Percentiles rank a stretch among this genome's conserved stretches.
Conservation (phyloP, 2,797 vertebrate species). For the Cyprinodon diabolis region DNA sequence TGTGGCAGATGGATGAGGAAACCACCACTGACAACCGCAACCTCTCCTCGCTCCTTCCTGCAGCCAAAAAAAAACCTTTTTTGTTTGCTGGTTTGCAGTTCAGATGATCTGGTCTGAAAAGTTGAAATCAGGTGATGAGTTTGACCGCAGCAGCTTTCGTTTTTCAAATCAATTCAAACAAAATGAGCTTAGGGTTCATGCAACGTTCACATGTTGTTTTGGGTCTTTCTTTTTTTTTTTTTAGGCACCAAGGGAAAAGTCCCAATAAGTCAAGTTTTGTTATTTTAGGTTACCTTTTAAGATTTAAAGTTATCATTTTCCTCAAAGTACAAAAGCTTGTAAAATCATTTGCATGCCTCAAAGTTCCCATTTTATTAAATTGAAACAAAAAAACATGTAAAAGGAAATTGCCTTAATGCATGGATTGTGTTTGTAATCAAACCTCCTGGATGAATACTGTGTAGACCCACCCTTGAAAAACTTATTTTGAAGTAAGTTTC, state of each 20-base stretch:
- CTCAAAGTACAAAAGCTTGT: not conserved
- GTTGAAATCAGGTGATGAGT: not conserved
- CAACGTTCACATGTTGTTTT: not conserved
- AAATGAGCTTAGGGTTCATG: not conserved
- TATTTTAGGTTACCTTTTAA: not conserved
- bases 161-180: not conserved
- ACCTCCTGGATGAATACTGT: not conserved
- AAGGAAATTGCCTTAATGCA: not conserved
- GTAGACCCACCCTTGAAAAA: too few relatives aligned
- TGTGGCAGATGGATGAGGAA: constrained; percentile 69
- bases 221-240: not conserved
- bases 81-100: constrained; percentile 25
- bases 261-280: not conserved
- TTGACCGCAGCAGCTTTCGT: not conserved
- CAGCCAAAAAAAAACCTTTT: constrained; percentile 36
- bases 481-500: not conserved
- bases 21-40: constrained; percentile 63
- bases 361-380: not conserved
- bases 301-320: not conserved
- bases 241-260: not conserved
- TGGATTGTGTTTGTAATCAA: not conserved
- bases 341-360: not conserved
- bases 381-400: not conserved
- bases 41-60: constrained; percentile 52
- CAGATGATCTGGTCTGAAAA: constrained; percentile 16